These are phyloP conservation scores for Agriopis marginaria DNA, from an alignment of 2,888 invertebrate genomes.

Conservation along the genomic window DNA sequence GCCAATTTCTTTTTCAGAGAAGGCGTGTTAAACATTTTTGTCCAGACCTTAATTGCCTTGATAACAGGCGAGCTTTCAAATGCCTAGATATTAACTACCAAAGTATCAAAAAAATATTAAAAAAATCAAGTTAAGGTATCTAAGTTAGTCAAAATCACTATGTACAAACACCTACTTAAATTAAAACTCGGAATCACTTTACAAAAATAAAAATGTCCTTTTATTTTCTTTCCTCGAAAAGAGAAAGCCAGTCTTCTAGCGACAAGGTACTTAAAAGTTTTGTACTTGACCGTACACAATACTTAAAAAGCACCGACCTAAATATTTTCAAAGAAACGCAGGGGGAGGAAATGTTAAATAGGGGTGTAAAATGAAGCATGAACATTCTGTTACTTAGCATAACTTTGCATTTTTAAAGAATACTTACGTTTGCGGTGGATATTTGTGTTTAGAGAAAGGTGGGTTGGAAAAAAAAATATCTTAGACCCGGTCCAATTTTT, in stretches of 20 bases:
- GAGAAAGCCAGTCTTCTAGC: background rate
- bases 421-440: constrained; percentile 28
- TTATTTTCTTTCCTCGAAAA: background rate
- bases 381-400: constrained; percentile 47
- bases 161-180: too few relatives aligned
- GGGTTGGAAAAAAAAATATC: constrained; percentile 9
- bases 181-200: background rate
- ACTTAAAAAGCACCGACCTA: constrained; percentile 41
- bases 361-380: constrained; percentile 44
- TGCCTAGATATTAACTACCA: too few relatives aligned
- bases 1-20: background rate
- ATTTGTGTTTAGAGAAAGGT: constrained; percentile 23
- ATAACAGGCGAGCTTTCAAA: too few relatives aligned
- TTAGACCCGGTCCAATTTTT: background rate
- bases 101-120: too few relatives aligned
- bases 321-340: constrained; percentile 45
- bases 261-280: constrained; percentile 17
- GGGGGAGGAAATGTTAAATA: constrained; percentile 43
- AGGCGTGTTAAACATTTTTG: too few relatives aligned
- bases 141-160: too few relatives aligned
- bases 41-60: too few relatives aligned
- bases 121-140: too few relatives aligned
- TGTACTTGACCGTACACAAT: constrained; percentile 27
- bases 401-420: constrained; percentile 47
- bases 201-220: too few relatives aligned